These are phyloP conservation scores for Brevimyrus niger DNA, from an alignment of 2,113 vertebrate species.

Conservation along the genomic window DNA sequence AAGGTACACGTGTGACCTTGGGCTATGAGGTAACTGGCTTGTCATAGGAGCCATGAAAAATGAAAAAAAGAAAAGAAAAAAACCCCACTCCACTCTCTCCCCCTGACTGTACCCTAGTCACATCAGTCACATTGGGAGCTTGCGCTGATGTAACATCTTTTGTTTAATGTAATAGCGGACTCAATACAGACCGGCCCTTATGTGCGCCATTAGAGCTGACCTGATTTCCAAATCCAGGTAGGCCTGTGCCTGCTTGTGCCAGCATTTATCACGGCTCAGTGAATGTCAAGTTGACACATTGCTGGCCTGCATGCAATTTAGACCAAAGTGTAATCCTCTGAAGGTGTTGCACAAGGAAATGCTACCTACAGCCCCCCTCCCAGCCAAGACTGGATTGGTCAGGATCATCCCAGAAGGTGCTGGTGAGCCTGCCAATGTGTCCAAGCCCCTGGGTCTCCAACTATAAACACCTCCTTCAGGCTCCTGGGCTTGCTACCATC, in stretches of 20 bases:
- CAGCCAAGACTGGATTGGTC: neutral
- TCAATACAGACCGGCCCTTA: neutral
- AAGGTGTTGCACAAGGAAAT: neutral
- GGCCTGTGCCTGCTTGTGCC: neutral
- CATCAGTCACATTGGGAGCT: neutral
- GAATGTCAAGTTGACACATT: constrained; percentile 7
- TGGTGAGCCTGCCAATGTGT: neutral
- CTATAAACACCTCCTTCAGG: neutral
- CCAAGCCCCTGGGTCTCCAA: neutral
- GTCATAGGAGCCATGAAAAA: neutral
- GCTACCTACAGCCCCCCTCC: neutral
- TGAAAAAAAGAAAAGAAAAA: neutral
- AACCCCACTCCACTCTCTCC: neutral
- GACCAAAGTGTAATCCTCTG: neutral
- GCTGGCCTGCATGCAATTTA: constrained; percentile 5
- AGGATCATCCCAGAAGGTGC: neutral
- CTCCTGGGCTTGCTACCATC: neutral
- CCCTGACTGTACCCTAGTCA: neutral
- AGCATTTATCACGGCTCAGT: neutral
- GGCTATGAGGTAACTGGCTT: neutral
- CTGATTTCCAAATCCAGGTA: constrained; percentile 5
- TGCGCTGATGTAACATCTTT: neutral
- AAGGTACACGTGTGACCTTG: neutral
- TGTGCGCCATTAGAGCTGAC: neutral
- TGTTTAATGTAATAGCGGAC: constrained; percentile 3